These are phyloP conservation scores for Zaprionus kolodkinae DNA, from an alignment of 1,140 invertebrate species.

Conservation along the genomic window DNA sequence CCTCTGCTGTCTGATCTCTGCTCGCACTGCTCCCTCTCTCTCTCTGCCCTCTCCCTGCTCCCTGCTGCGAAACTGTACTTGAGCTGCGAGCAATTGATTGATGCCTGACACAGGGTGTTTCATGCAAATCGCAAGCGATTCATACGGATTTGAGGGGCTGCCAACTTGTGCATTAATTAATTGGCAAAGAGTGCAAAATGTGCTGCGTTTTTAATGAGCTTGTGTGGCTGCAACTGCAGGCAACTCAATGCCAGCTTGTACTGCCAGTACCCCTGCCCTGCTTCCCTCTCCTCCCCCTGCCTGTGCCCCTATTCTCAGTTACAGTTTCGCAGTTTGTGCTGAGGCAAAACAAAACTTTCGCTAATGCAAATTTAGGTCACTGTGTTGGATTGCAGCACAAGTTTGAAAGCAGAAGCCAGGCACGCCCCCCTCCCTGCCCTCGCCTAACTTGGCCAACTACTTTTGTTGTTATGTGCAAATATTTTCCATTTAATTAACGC, in stretches of 20 bases:
- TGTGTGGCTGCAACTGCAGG: constrained; percentile 2
- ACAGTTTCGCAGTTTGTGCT: constrained; percentile 19
- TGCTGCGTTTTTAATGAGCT: constrained; percentile 8
- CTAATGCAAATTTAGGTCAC: constrained; percentile 69
- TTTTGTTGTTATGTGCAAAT: constrained; percentile 65
- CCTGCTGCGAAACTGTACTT: not conserved
- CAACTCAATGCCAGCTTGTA: not conserved
- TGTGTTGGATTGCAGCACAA: constrained; percentile 67
- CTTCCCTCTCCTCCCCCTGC: not conserved
- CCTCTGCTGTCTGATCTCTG: constrained; percentile 17
- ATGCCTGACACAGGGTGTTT: constrained; percentile 26
- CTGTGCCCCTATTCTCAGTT: constrained; percentile 30
- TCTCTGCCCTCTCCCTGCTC: constrained; percentile 13
- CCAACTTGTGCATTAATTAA: constrained; percentile 2
- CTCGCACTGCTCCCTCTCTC: too few relatives aligned
- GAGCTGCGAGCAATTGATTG: constrained; percentile 45
- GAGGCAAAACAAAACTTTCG: constrained; percentile 59
- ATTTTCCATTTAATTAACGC: constrained; percentile 82
- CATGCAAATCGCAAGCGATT: not conserved
- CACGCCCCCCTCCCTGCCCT: not conserved
- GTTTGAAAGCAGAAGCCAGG: constrained; percentile 31
- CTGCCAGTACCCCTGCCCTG: not conserved
- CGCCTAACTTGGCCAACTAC: not conserved
- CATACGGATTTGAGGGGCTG: not conserved
- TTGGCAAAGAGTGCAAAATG: not conserved